A percentile compares a stretch with the other conserved stretches of the same genome.
Conservation (phyloP, 2,888 invertebrate genomes). For the Axea sp. region DNA sequence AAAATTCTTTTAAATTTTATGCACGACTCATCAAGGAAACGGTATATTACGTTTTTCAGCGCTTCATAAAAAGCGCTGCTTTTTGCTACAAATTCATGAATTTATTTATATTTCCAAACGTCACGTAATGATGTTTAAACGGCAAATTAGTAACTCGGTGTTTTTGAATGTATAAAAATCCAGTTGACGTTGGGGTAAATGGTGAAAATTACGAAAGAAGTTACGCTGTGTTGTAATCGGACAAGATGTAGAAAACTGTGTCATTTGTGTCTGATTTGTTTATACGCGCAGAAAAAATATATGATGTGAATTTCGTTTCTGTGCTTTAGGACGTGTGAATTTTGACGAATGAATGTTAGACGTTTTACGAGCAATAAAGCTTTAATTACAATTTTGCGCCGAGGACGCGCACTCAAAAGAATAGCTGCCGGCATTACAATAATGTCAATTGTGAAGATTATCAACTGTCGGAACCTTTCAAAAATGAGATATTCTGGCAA, state of each 20-base stretch:
- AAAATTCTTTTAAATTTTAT: too few relatives aligned
- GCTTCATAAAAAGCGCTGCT: too few relatives aligned
- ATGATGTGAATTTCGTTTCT: constrained; percentile 15
- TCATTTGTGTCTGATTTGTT: constrained; percentile 40
- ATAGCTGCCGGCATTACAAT: constrained; percentile 1
- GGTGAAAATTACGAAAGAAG: too few relatives aligned
- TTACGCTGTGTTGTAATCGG: constrained; percentile 18
- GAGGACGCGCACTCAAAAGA: background rate
- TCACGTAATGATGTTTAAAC: too few relatives aligned
- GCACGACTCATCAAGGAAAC: too few relatives aligned
- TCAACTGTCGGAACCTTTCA: constrained; percentile 1
- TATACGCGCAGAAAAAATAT: constrained; percentile 10
- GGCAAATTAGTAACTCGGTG: too few relatives aligned
- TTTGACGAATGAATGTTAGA: constrained; percentile 49
- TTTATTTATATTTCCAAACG: too few relatives aligned
- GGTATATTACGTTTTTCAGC: too few relatives aligned
- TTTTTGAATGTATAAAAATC: too few relatives aligned
- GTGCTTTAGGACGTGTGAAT: constrained; percentile 49
- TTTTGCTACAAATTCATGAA: too few relatives aligned
- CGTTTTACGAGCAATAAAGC: constrained; percentile 43
- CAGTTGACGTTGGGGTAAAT: too few relatives aligned
- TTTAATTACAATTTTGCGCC: constrained; percentile 41
- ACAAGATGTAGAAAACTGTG: constrained; percentile 19
- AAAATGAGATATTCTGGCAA: constrained; percentile 17
- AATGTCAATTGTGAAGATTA: constrained; percentile 27